Percentiles rank a stretch among this genome's conserved stretches.
phyloP scores from a whole-genome alignment of 2,888 invertebrate genomes.

The Andrena fulva region DNA sequence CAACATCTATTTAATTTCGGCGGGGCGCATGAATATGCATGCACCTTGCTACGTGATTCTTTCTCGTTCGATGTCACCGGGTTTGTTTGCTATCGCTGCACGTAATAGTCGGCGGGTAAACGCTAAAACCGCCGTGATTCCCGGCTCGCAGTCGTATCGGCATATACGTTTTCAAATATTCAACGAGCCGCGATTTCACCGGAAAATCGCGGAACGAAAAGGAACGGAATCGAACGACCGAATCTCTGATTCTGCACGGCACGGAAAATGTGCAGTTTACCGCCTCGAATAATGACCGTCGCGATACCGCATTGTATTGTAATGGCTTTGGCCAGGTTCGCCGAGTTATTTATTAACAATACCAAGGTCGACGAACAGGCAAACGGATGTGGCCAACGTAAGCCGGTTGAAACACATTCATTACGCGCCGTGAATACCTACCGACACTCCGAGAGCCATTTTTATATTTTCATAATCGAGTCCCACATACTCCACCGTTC shows the following conservation, averaged over 20 bases:
- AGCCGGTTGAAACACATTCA: slow-evolving; percentile 20
- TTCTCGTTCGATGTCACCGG: neutral
- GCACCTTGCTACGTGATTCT: neutral
- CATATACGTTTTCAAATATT: no score
- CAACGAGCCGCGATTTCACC: no score
- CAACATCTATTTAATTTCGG: slow-evolving; percentile 28
- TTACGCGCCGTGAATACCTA: neutral
- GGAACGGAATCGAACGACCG: neutral
- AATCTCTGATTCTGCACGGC: neutral
- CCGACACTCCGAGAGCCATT: neutral
- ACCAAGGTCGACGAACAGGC: slow-evolving; percentile 1
- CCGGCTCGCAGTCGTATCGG: neutral
- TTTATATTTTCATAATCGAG: slow-evolving; percentile 3
- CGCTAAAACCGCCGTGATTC: neutral
- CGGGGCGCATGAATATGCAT: slow-evolving; percentile 29
- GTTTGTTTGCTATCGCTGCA: neutral
- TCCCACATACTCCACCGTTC: no score
- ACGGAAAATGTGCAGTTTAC: neutral
- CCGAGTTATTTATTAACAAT: slow-evolving; percentile 9
- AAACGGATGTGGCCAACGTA: neutral
- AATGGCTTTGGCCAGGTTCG: neutral
- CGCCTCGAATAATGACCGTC: slow-evolving; percentile 3
- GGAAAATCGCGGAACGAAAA: no score
- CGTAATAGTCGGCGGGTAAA: neutral
- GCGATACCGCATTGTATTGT: slow-evolving; percentile 1